Conservation (phyloP, 2,113 vertebrate species). For the Stomatorhinus ivindoensis region DNA sequence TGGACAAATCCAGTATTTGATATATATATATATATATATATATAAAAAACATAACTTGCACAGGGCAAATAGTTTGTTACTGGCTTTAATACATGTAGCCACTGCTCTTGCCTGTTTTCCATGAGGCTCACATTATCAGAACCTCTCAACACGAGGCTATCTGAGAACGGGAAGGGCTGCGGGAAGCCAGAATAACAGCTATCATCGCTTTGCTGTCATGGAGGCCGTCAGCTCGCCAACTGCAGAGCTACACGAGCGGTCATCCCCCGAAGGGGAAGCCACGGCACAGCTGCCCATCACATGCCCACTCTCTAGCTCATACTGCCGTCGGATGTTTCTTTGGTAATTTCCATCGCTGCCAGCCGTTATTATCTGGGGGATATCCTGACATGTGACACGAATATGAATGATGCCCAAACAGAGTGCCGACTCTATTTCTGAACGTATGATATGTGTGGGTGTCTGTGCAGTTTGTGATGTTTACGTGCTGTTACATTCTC, state of each 20-base stretch:
- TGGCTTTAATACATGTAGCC: not conserved
- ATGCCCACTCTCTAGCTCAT: not conserved
- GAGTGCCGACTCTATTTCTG: not conserved
- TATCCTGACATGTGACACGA: conserved; percentile 10
- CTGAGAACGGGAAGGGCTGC: not conserved
- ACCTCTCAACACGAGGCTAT: not conserved
- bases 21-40: not conserved
- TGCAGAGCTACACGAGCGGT: not conserved
- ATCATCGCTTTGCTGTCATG: not conserved
- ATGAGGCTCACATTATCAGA: not conserved
- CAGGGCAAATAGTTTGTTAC: not conserved
- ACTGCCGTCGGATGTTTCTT: conserved; percentile 3
- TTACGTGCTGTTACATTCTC: conserved; percentile 26
- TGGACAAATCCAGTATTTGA: not conserved
- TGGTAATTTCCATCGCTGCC: conserved; percentile 21
- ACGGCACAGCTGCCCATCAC: not conserved
- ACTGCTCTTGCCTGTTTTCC: not conserved
- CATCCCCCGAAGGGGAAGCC: not conserved
- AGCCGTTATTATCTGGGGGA: conserved; percentile 9
- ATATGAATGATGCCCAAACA: not conserved
- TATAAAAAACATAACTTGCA: not conserved
- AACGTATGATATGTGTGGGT: not conserved
- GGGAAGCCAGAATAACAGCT: not conserved
- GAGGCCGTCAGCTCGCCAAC: not conserved
- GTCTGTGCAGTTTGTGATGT: conserved; percentile 24